These are phyloP conservation scores for Drosophila anomelani DNA, from an alignment of 2,888 invertebrate genomes.

Conservation along the genomic window DNA sequence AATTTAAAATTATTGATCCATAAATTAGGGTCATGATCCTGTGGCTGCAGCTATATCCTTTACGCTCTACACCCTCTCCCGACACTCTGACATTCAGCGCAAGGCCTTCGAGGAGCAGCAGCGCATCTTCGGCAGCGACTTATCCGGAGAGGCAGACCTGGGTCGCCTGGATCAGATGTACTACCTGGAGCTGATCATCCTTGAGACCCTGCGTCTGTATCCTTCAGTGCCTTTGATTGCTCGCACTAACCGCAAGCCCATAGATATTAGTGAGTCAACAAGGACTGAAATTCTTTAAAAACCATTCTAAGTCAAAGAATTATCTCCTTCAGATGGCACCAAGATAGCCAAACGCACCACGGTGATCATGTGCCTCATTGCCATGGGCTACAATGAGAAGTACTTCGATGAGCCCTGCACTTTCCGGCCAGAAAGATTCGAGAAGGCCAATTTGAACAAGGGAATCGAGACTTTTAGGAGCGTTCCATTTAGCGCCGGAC, in stretches of 20 bases:
- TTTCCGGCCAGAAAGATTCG: constrained; percentile 84
- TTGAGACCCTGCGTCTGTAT: constrained; percentile 76
- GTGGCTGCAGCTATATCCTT: constrained; percentile 86
- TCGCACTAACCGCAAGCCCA: constrained; percentile 73
- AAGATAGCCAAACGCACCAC: constrained; percentile 79
- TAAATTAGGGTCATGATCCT: constrained; percentile 86
- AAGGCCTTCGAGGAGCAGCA: constrained; percentile 85
- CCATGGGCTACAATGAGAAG: constrained; percentile 81
- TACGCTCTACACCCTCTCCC: constrained; percentile 85
- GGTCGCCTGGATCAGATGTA: constrained; percentile 63
- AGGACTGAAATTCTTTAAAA: accelerated
- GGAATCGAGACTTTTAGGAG: constrained; percentile 85
- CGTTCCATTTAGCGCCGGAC: constrained; percentile 88
- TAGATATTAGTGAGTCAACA: constrained; percentile 74
- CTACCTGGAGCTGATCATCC: constrained; percentile 77
- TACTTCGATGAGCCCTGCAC: constrained; percentile 76
- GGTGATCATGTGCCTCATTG: constrained; percentile 78
- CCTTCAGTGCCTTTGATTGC: constrained; percentile 81
- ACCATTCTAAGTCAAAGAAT: background rate
- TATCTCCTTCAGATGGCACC: constrained; percentile 72
- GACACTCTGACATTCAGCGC: constrained; percentile 85
- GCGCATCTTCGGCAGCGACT: constrained; percentile 83
- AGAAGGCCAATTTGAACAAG: constrained; percentile 32
- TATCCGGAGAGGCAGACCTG: constrained; percentile 40
- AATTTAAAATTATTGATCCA: background rate